A percentile compares a stretch with the other conserved stretches of the same genome.
phyloP scores from a whole-genome alignment of 1,140 invertebrate species.

The Megathymus violae region DNA sequence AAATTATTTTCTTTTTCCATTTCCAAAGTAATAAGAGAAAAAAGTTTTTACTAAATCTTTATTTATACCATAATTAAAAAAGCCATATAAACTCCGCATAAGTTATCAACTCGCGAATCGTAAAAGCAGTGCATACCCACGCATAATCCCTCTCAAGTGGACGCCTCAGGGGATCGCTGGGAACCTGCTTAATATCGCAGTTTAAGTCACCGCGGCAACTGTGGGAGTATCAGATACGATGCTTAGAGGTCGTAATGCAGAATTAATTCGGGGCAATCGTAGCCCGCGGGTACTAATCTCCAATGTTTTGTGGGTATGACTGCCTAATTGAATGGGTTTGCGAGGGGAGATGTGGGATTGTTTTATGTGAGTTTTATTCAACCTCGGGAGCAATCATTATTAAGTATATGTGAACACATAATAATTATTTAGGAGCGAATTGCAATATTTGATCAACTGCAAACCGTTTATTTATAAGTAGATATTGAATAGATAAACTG shows the following conservation, averaged over 20 bases:
- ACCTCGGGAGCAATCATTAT: neutral
- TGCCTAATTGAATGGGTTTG: conserved; percentile 26
- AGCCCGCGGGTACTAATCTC: conserved; percentile 47
- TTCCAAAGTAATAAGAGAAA: too few species aligned
- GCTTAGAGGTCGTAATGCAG: conserved; percentile 63
- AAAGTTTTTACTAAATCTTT: too few species aligned
- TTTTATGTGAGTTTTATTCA: conserved; percentile 28
- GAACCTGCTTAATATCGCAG: conserved; percentile 51
- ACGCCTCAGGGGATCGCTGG: conserved; percentile 63
- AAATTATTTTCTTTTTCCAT: too few species aligned
- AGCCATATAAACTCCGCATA: conserved; percentile 40
- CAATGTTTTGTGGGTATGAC: conserved; percentile 43
- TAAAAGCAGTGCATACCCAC: conserved; percentile 36
- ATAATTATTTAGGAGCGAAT: neutral
- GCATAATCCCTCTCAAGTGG: conserved; percentile 67
- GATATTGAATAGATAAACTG: too few species aligned
- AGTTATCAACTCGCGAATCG: conserved; percentile 35
- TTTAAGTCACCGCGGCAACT: conserved; percentile 43
- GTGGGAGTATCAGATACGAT: conserved; percentile 47
- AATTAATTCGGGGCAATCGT: conserved; percentile 61
- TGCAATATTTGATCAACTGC: too few species aligned
- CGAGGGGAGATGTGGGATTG: conserved; percentile 13
- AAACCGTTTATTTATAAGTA: too few species aligned
- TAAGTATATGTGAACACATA: neutral
- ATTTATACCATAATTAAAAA: too few species aligned